Evolutionary conservation across 53 echinoderm and acorn worm genomes (phyloP).

Genomic region (Echinometra lucunter): DNA sequence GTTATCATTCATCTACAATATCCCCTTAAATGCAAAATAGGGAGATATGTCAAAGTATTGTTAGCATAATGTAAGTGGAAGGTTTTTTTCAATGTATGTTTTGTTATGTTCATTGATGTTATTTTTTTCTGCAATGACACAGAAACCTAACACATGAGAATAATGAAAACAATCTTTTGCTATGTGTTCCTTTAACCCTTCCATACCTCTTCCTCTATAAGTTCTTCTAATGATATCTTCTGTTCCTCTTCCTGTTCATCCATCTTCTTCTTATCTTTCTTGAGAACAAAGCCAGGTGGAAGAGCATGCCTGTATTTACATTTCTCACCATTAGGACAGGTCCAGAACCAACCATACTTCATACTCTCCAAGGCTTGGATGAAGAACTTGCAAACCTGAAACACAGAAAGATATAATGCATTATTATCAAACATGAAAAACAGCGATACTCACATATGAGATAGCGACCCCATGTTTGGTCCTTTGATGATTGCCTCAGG

Average conservation of each 20-base stretch:
- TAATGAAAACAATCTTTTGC: too few relatives aligned
- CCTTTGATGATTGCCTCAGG: too few relatives aligned
- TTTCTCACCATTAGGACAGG: slow-evolving; percentile 91
- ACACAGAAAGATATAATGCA: not conserved
- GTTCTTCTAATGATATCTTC: slow-evolving; percentile 92
- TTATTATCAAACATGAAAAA: not conserved
- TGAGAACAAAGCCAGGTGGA: slow-evolving; percentile 95
- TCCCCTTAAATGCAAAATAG: not conserved
- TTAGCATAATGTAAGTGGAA: too few relatives aligned
- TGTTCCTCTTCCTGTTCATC: slow-evolving; percentile 85
- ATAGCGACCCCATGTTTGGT: too few relatives aligned
- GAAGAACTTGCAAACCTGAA: slow-evolving; percentile 91
- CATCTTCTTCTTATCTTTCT: slow-evolving; percentile 92
- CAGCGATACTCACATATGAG: too few relatives aligned
- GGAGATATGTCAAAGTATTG: not conserved
- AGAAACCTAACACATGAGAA: too few relatives aligned
- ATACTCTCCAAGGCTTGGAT: slow-evolving; percentile 92
- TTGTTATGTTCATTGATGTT: too few relatives aligned
- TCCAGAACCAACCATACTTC: slow-evolving; percentile 99
- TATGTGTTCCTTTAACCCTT: too few relatives aligned
- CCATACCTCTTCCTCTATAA: slow-evolving; percentile 96
- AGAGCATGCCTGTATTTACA: slow-evolving; percentile 98
- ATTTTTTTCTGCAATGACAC: too few relatives aligned
- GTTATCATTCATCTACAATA: too few relatives aligned
- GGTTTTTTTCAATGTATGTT: too few relatives aligned